phyloP scores from a whole-genome alignment of 2,797 vertebrate species.

The Spinibarbus caldwelli region DNA sequence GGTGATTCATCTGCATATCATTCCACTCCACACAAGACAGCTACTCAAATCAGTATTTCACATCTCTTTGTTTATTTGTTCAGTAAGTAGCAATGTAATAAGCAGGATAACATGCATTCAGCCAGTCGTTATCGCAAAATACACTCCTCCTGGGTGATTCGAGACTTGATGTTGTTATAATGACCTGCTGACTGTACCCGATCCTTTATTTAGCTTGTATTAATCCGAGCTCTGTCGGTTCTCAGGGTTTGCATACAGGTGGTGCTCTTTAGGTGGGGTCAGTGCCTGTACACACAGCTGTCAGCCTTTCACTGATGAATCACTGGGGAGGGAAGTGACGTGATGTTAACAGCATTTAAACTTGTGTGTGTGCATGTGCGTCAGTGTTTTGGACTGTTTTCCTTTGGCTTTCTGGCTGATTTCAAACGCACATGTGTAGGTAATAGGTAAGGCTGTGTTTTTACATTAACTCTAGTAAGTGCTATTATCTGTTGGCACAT shows the following conservation, averaged over 20 bases:
- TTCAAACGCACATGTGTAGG: background rate
- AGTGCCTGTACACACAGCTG: conserved; percentile 20
- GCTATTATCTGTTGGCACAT: too few species aligned
- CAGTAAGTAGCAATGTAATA: background rate
- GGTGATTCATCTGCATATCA: too few species aligned
- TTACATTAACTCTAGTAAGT: background rate
- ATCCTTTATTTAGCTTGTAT: too few species aligned
- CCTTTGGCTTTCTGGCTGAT: background rate
- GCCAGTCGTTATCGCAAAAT: background rate
- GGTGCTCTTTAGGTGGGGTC: background rate
- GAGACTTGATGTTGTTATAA: background rate
- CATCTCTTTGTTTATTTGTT: background rate
- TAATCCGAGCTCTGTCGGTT: background rate
- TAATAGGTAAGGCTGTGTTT: conserved; percentile 6
- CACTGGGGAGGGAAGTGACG: conserved; percentile 12
- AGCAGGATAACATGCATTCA: background rate
- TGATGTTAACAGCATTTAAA: conserved; percentile 33
- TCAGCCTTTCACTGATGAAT: conserved; percentile 31
- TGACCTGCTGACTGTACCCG: background rate
- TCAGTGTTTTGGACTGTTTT: conserved; percentile 34
- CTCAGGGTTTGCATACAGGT: too few species aligned
- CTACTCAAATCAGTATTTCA: background rate
- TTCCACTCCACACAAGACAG: background rate
- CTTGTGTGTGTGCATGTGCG: conserved; percentile 25
- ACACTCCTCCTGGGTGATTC: background rate